Evolutionary conservation across 2,797 vertebrate genomes (phyloP).

Genomic region (Loriculus beryllinus): DNA sequence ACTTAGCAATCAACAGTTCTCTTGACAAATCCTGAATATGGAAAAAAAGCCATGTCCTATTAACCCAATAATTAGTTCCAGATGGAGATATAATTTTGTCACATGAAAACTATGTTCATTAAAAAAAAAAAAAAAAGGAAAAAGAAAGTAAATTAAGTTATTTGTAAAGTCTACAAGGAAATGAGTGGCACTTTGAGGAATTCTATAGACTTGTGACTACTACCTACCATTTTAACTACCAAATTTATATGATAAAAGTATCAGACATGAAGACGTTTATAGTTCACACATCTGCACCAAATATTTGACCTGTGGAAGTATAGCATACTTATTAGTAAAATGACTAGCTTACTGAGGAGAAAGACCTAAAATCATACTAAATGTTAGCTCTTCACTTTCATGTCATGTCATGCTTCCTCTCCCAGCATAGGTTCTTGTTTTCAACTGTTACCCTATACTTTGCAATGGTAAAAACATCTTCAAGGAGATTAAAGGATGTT

Average conservation of each 20-base stretch:
- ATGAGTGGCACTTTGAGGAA: background rate
- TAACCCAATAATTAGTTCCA: background rate
- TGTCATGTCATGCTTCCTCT: background rate
- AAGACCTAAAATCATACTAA: background rate
- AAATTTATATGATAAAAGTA: background rate
- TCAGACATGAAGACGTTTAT: background rate
- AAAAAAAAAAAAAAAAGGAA: too few species aligned
- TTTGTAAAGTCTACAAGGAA: background rate
- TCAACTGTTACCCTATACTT: background rate
- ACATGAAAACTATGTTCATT: background rate
- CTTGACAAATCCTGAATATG: background rate
- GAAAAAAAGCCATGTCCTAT: background rate
- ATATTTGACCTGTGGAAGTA: background rate
- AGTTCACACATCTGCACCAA: background rate
- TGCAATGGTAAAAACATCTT: background rate
- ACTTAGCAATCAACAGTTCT: background rate
- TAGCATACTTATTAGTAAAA: background rate
- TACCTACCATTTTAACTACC: background rate
- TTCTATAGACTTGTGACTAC: background rate
- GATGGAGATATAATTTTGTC: background rate
- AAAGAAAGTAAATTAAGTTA: accelerated
- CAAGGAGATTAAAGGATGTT: background rate
- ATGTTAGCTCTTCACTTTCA: background rate
- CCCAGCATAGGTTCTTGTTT: background rate
- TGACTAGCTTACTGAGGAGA: background rate